Evolutionary conservation across 2,888 invertebrate species (phyloP), one percentile per base, ranked within the genome.

Genomic region (Shargacucullia verbasci): DNA sequence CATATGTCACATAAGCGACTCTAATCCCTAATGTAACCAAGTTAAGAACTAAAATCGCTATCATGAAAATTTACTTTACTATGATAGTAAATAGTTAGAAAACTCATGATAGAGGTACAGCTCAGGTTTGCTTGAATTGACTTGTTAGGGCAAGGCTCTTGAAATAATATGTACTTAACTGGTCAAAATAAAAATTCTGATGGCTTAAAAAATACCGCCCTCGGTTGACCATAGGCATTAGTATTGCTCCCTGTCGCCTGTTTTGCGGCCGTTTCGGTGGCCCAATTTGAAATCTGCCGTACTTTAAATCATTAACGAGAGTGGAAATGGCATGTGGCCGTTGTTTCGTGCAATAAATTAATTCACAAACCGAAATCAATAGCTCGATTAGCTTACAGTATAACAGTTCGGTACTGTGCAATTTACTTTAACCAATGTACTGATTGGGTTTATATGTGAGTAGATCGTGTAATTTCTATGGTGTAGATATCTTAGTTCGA

Each of bases 201-300:
- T 20, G 4, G 20, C 20, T 20, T 20, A 20, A 20, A 20, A 20
- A 20, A 20, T 20, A 20, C 20, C 20, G 20, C 2, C 2, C 20
- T 4, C 20, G 20, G 20, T 20, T 20, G 4, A 20, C 2, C 20
- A 20, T 20, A 20, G 20, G 4, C 4, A 20, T 20, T 20, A 4
- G 20, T 20, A 20, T 20, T 20, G 20, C 4, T 20, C 20, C 29
- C 9, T 29, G 7, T 1, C 1, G 29, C 7, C 9, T 34, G 13
- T 49, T 35, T 46, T 37, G 34, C 29, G 9, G 34, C 38, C 31
- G 34, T 68, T 52, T 68, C 52, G 43, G 15, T 10, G 25, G 9
- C 13, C 47, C 35, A 39, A 35, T 68, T 52, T 35, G 25, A 27
- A 45, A 66, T 61, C 27, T 35, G n/a, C 34, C 33, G 60, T 60